Conservation (phyloP, 2,113 vertebrate species). For the Leptobrachium leishanense region DNA sequence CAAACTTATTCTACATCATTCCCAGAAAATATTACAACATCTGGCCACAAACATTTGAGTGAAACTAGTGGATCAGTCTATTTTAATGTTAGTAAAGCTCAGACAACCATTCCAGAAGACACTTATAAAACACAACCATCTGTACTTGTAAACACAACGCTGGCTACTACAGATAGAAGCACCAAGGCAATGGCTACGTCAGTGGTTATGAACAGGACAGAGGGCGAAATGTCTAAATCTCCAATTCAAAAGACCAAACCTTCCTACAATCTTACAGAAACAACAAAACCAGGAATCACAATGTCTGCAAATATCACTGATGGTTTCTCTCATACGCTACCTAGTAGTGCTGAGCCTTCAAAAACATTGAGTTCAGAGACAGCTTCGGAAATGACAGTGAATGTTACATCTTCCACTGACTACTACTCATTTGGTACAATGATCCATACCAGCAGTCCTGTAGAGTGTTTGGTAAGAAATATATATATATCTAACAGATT, state of each 20-base stretch:
- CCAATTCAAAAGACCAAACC: conserved; percentile 40
- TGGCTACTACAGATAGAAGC: conserved; percentile 36
- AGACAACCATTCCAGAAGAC: conserved; percentile 37
- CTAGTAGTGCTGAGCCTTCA: conserved; percentile 38
- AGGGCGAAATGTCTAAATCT: conserved; percentile 32
- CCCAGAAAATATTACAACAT: conserved; percentile 52
- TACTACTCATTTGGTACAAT: conserved; percentile 55
- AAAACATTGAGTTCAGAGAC: conserved; percentile 26
- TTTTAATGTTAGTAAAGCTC: conserved; percentile 16
- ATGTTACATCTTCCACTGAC: conserved; percentile 32
- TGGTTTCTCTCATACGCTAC: conserved; percentile 32
- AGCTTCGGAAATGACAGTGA: conserved; percentile 41
- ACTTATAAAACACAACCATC: conserved; percentile 32
- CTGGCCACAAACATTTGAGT: conserved; percentile 33
- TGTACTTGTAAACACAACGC: conserved; percentile 45
- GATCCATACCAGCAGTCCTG: conserved; percentile 51
- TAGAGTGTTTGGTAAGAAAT: conserved; percentile 61
- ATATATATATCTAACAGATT: conserved; percentile 19
- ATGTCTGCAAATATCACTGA: conserved; percentile 45
- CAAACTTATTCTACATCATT: conserved; percentile 47
- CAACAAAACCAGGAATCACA: conserved; percentile 15
- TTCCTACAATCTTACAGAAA: conserved; percentile 51
- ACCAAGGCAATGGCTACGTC: conserved; percentile 44
- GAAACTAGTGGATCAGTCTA: conserved; percentile 39
- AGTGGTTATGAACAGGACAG: conserved; percentile 16